These are phyloP conservation scores for Nezara viridula DNA, from an alignment of 2,888 invertebrate genomes.

Conservation along the genomic window DNA sequence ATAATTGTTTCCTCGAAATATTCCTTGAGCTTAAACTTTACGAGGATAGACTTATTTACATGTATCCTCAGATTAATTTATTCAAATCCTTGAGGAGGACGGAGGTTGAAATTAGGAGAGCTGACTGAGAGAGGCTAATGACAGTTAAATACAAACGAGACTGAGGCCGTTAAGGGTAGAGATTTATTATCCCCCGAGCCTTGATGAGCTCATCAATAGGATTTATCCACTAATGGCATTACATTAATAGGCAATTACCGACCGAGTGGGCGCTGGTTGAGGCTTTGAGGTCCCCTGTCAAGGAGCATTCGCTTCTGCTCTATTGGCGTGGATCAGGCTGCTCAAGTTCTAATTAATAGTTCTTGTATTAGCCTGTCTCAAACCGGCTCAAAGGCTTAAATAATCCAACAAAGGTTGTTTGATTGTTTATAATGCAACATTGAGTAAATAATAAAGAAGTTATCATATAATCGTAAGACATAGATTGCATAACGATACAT, in stretches of 20 bases:
- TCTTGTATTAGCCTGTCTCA: neutral
- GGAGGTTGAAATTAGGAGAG: neutral
- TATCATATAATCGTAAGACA: no score
- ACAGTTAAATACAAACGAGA: neutral
- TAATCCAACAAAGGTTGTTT: no score
- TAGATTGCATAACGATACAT: no score
- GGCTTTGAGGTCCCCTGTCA: neutral
- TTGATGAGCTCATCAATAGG: constrained; percentile 26
- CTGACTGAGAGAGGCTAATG: neutral
- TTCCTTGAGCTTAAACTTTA: no score
- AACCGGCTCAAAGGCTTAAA: neutral
- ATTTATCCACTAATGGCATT: constrained; percentile 8
- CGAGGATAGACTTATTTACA: no score
- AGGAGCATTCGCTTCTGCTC: neutral
- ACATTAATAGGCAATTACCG: neutral
- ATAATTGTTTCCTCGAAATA: no score
- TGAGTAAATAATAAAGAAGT: no score
- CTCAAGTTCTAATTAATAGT: neutral
- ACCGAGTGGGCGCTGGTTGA: neutral
- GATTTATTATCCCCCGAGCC: neutral
- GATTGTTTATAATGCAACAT: no score
- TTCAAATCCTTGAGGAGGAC: neutral
- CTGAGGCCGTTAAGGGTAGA: neutral
- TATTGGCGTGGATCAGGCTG: neutral
- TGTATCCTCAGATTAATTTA: no score